Conservation (phyloP, 2,888 invertebrate species). For the Tetropium fuscum region DNA sequence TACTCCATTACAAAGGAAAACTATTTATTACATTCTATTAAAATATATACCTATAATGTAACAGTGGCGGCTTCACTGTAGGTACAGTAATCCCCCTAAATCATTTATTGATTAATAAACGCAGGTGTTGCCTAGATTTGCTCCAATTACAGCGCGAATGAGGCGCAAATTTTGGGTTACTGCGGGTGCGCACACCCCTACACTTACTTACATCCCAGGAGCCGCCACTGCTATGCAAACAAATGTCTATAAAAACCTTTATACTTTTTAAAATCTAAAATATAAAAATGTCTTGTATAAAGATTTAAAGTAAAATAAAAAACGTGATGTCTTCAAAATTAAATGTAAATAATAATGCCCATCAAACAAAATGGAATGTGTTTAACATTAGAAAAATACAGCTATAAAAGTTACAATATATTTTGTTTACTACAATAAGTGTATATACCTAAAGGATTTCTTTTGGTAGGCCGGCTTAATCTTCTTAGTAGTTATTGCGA, state of each 20-base stretch:
- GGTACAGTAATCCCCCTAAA: too few species aligned
- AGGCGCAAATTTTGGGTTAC: too few species aligned
- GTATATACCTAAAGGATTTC: constrained; percentile 8
- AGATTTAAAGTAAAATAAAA: constrained; percentile 14
- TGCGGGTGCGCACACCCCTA: too few species aligned
- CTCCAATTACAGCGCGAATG: too few species aligned
- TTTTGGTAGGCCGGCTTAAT: constrained; percentile 27
- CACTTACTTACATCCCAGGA: too few species aligned
- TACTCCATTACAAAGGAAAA: too few species aligned
- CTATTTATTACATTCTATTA: too few species aligned
- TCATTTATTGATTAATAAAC: too few species aligned
- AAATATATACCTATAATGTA: too few species aligned
- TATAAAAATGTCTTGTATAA: constrained; percentile 15
- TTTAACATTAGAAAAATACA: constrained; percentile 35
- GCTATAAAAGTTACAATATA: constrained; percentile 31
- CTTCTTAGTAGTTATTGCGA: constrained; percentile 69
- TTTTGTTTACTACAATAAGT: constrained; percentile 20
- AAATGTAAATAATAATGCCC: constrained; percentile 38
- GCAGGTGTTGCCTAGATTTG: too few species aligned
- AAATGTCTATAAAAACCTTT: neutral
- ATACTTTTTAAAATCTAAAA: constrained; percentile 7
- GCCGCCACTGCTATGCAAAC: too few species aligned
- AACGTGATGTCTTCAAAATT: constrained; percentile 23
- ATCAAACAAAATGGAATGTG: constrained; percentile 47
- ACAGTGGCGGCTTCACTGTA: too few species aligned